Conservation (phyloP, 2,888 invertebrate species). For the Anagyrus pseudococci region DNA sequence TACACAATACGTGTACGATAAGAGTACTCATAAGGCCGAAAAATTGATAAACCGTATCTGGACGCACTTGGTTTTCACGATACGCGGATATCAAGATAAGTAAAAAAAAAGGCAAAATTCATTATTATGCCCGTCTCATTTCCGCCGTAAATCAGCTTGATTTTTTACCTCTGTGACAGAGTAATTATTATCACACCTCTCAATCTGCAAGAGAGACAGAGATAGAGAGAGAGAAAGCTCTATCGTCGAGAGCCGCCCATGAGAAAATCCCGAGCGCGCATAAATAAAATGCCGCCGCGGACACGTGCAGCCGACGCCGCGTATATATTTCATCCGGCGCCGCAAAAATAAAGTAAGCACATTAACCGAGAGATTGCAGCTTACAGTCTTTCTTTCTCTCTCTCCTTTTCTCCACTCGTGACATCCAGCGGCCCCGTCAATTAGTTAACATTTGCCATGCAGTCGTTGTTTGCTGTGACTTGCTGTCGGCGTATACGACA, state of each 20-base stretch:
- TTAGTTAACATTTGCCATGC: too few relatives aligned
- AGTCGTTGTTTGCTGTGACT: too few relatives aligned
- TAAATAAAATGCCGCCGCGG: constrained; percentile 8
- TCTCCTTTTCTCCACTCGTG: too few relatives aligned
- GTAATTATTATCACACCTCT: constrained; percentile 8
- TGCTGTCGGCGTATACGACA: too few relatives aligned
- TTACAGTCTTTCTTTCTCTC: too few relatives aligned
- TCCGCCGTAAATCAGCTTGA: constrained; percentile 4
- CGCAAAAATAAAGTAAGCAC: not conserved
- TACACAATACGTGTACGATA: too few relatives aligned
- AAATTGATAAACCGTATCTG: too few relatives aligned
- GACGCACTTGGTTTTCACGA: not conserved
- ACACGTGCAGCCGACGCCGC: not conserved
- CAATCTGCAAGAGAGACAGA: not conserved
- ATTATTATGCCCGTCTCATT: not conserved
- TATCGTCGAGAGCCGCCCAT: too few relatives aligned
- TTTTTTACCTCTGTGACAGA: constrained; percentile 9
- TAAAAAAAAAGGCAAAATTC: too few relatives aligned
- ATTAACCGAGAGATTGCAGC: not conserved
- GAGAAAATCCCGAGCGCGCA: not conserved
- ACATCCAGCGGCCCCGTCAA: too few relatives aligned
- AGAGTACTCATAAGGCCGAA: too few relatives aligned
- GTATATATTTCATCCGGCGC: not conserved
- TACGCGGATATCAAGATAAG: too few relatives aligned
- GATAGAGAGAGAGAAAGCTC: not conserved